Conservation (phyloP, 2,888 invertebrate genomes). For the Stratiomys singularior region DNA sequence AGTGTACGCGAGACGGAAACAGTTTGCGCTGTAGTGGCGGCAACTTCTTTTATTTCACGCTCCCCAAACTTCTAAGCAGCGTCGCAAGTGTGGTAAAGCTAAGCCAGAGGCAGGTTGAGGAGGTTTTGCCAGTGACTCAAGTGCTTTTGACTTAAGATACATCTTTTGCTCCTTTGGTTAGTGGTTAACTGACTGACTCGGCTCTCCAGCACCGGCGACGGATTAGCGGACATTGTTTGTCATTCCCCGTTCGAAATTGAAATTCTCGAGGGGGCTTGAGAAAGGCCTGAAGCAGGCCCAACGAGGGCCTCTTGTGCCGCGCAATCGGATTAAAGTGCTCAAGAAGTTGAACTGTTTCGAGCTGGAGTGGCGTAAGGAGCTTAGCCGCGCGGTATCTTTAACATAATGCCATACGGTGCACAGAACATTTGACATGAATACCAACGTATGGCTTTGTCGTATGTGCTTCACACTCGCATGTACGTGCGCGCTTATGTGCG, state of each 20-base stretch:
- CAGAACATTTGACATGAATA: background rate
- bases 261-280: constrained; percentile 40
- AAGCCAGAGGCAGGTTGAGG: constrained; percentile 18
- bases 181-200: background rate
- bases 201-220: constrained; percentile 10
- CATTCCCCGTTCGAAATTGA: constrained; percentile 15
- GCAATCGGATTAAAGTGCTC: constrained; percentile 46
- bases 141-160: constrained; percentile 45
- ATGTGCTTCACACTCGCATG: no score
- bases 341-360: constrained; percentile 46
- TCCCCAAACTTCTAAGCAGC: no score
- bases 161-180: constrained; percentile 28
- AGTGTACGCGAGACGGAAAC: background rate
- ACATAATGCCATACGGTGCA: constrained; percentile 18
- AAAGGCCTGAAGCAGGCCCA: background rate
- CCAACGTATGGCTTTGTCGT: no score
- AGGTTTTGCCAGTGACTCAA: constrained; percentile 34
- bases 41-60: no score
- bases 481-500: no score
- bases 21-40: background rate
- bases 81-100: background rate
- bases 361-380: constrained; percentile 43
- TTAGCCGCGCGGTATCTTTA: constrained; percentile 38
- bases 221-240: constrained; percentile 46
- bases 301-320: constrained; percentile 25